A percentile compares a stretch with the other conserved stretches of the same genome.
Evolutionary conservation across 2,797 vertebrate genomes (phyloP).

Genomic region (Tadarida brasiliensis): DNA sequence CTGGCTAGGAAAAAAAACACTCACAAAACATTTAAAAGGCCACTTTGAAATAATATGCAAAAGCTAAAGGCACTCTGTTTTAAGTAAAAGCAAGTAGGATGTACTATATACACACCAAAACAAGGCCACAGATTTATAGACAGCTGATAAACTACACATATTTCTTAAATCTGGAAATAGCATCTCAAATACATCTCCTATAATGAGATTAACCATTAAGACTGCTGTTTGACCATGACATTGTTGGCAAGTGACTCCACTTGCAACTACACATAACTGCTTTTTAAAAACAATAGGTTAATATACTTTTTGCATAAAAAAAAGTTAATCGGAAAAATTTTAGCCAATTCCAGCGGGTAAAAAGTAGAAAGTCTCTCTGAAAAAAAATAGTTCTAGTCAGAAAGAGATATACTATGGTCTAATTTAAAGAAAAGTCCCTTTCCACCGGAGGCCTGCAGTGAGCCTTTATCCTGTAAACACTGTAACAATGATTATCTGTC

Average conservation of each 20-base stretch:
- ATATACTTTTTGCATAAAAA: neutral
- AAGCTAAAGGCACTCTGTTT: slow-evolving; percentile 59
- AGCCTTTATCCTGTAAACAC: slow-evolving; percentile 90
- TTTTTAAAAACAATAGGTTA: slow-evolving; percentile 5
- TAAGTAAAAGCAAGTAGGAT: slow-evolving; percentile 54
- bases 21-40: slow-evolving; percentile 75
- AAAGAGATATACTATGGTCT: slow-evolving; percentile 77
- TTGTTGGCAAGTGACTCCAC: neutral
- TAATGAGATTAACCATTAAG: neutral
- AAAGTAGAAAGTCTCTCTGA: slow-evolving; percentile 63
- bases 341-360: slow-evolving; percentile 10
- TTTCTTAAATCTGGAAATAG: neutral
- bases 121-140: neutral
- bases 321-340: slow-evolving; percentile 58
- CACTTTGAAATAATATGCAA: slow-evolving; percentile 70
- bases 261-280: neutral
- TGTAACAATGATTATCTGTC: slow-evolving; percentile 94
- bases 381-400: slow-evolving; percentile 71
- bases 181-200: neutral
- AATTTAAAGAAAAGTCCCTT: slow-evolving; percentile 79
- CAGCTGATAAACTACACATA: neutral
- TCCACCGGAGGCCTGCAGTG: slow-evolving; percentile 82
- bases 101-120: neutral
- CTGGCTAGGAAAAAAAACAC: slow-evolving; percentile 24
- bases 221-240: neutral